A percentile compares a stretch with the other conserved stretches of the same genome.
phyloP scores from a whole-genome alignment of 2,888 invertebrate genomes.

The Amphimallon solstitiale region DNA sequence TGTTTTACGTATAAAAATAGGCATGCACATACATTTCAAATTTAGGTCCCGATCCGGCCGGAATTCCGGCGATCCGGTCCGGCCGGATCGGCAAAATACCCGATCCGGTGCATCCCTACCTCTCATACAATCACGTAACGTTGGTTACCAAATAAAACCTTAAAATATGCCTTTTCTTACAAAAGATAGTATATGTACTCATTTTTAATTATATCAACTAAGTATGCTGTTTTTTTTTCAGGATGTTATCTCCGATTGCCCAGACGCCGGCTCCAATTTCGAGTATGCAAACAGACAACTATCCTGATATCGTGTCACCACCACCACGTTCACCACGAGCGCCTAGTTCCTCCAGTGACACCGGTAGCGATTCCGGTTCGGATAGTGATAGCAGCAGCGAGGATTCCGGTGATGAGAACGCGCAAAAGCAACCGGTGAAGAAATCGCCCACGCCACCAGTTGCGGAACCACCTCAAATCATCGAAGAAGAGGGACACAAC shows the following conservation, averaged over 20 bases:
- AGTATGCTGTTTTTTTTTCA: slow-evolving; percentile 49
- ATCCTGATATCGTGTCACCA: slow-evolving; percentile 64
- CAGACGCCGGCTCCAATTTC: slow-evolving; percentile 64
- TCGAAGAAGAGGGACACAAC: slow-evolving; percentile 60
- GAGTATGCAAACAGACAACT: slow-evolving; percentile 50
- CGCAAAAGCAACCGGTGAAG: slow-evolving; percentile 40
- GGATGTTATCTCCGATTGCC: slow-evolving; percentile 66
- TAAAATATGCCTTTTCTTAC: too few species aligned
- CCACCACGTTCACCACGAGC: slow-evolving; percentile 62
- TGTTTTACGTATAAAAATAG: too few species aligned
- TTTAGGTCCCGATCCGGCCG: too few species aligned
- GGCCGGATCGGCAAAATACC: too few species aligned
- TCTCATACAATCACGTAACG: too few species aligned
- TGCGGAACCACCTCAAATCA: slow-evolving; percentile 51
- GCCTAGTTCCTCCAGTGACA: slow-evolving; percentile 70
- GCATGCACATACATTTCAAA: too few species aligned
- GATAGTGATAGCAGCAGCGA: slow-evolving; percentile 68
- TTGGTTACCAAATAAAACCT: too few species aligned
- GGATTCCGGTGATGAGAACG: slow-evolving; percentile 65
- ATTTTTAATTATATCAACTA: too few species aligned
- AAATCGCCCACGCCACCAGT: slow-evolving; percentile 48
- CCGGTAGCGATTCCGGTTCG: slow-evolving; percentile 71
- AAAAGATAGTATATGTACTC: too few species aligned
- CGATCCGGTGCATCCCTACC: too few species aligned
- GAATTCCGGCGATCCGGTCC: too few species aligned